A percentile compares a stretch with the other conserved stretches of the same genome.
Conservation (phyloP, 2,797 vertebrate species). For the Vireo griseus region DNA sequence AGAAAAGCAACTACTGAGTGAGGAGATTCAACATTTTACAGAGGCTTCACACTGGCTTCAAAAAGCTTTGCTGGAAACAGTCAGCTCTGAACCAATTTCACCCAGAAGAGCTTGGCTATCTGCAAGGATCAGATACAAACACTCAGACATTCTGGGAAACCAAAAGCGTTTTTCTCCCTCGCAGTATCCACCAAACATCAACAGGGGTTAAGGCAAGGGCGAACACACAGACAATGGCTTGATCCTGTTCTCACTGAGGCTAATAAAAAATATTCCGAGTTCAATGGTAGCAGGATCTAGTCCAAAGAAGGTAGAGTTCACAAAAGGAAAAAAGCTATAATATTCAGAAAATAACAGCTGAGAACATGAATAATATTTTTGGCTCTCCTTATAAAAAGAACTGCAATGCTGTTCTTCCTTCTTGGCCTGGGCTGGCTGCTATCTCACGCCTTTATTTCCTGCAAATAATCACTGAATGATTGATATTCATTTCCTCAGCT, state of each 20-base stretch:
- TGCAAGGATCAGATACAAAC: background rate
- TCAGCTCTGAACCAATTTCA: background rate
- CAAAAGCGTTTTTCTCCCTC: background rate
- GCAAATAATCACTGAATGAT: conserved; percentile 3
- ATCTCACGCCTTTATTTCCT: conserved; percentile 34
- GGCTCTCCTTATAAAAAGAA: background rate
- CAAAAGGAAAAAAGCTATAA: background rate
- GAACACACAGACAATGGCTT: background rate
- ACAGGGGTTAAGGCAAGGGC: background rate
- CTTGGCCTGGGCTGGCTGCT: background rate
- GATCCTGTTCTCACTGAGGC: background rate
- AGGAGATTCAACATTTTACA: background rate
- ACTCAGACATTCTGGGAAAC: background rate
- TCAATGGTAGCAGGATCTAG: background rate
- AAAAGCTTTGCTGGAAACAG: background rate
- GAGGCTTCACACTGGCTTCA: background rate
- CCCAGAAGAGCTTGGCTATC: background rate
- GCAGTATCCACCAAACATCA: background rate
- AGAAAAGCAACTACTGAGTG: background rate
- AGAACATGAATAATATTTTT: background rate
- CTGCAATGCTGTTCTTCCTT: conserved; percentile 4
- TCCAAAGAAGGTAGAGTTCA: background rate
- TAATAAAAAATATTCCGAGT: background rate
- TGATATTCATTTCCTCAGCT: conserved; percentile 12
- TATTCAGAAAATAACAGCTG: background rate